Percentiles rank a stretch among this genome's conserved stretches.
Evolutionary conservation across 2,888 invertebrate genomes (phyloP).

Genomic region (Parasteatoda lunata): DNA sequence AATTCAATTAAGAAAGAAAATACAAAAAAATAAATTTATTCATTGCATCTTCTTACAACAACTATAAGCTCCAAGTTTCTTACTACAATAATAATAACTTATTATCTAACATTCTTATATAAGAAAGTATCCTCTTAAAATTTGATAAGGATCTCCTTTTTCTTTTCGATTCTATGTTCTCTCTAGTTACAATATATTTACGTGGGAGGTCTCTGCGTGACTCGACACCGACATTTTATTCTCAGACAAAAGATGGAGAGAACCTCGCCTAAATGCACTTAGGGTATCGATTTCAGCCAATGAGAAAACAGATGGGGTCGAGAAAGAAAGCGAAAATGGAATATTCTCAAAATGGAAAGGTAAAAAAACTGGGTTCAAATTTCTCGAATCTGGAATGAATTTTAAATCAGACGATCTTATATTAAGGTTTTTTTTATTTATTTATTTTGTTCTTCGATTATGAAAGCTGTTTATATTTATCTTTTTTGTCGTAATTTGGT

Average conservation of each 20-base stretch:
- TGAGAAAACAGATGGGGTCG: neutral
- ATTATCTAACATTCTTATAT: too few species aligned
- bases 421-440: neutral
- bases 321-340: neutral
- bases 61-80: too few species aligned
- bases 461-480: too few species aligned
- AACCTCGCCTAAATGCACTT: slow-evolving; percentile 18
- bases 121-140: too few species aligned
- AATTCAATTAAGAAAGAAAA: too few species aligned
- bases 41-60: too few species aligned
- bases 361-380: neutral
- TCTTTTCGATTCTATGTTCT: neutral
- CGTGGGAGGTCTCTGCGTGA: neutral
- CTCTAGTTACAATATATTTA: slow-evolving; percentile 1
- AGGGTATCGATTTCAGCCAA: slow-evolving; percentile 30
- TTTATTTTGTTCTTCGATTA: too few species aligned
- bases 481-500: too few species aligned
- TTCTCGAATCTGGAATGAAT: neutral
- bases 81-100: too few species aligned
- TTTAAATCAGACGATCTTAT: neutral
- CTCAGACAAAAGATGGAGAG: slow-evolving; percentile 18
- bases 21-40: too few species aligned
- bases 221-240: slow-evolving; percentile 2
- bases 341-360: neutral
- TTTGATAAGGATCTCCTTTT: neutral